A percentile compares a stretch with the other conserved stretches of the same genome.
Conservation (phyloP, 2,113 vertebrate species). For the Centropus bengalensis region DNA sequence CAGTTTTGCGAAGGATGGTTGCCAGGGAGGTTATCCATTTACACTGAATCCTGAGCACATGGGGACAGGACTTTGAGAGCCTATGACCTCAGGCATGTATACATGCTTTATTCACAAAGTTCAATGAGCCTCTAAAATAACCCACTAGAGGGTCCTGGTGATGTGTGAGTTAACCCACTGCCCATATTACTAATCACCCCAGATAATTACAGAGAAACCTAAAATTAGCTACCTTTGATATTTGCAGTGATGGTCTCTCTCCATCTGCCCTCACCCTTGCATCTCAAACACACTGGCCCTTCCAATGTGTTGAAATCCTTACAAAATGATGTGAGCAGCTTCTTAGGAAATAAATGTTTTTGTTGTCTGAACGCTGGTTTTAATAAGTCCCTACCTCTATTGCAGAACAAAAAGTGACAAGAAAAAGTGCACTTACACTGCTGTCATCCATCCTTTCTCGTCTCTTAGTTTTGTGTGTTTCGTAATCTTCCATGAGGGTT, state of each 20-base stretch:
- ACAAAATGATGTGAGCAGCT: neutral
- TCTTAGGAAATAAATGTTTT: neutral
- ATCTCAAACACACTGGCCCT: neutral
- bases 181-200: neutral
- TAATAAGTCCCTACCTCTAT: accelerated
- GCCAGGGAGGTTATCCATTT: neutral
- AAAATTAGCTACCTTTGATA: neutral
- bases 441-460: slow-evolving; percentile 92
- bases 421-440: slow-evolving; percentile 84
- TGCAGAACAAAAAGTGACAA: neutral
- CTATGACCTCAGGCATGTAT: neutral
- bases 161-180: neutral
- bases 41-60: neutral
- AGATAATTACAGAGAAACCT: neutral
- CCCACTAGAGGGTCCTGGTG: neutral
- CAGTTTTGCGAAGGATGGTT: neutral
- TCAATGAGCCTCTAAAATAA: neutral
- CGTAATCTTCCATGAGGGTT: slow-evolving; percentile 97
- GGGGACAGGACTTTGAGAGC: neutral
- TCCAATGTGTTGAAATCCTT: neutral
- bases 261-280: neutral
- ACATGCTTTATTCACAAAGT: neutral
- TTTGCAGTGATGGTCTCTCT: neutral
- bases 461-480: slow-evolving; percentile 95
- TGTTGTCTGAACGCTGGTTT: neutral